Conservation (phyloP, 2,113 vertebrate genomes). For the Gallinago jamesoni region DNA sequence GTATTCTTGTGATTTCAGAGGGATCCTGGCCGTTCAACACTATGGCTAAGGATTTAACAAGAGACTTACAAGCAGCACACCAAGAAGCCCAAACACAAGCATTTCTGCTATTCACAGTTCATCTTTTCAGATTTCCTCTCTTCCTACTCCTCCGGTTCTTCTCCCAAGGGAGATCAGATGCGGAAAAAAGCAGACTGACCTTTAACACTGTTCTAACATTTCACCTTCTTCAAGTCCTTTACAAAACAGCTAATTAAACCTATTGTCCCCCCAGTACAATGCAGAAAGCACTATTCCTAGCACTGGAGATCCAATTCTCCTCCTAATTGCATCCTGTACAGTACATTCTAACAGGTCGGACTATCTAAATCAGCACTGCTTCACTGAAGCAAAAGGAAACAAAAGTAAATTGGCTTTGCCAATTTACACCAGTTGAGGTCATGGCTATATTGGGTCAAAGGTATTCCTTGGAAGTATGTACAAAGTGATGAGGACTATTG, state of each 20-base stretch:
- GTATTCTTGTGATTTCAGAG: no score
- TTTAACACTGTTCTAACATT: neutral
- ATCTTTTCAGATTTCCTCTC: neutral
- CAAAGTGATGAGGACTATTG: rapidly evolving
- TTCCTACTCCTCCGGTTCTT: neutral
- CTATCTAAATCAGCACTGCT: neutral
- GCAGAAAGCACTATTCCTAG: neutral
- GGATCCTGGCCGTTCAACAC: neutral
- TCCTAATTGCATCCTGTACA: neutral
- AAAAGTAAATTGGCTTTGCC: neutral
- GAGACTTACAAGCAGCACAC: neutral
- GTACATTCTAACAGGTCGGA: neutral
- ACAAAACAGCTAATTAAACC: neutral
- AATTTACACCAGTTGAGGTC: neutral
- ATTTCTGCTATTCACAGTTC: neutral
- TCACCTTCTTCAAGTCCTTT: neutral
- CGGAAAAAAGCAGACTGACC: neutral
- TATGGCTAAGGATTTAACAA: neutral
- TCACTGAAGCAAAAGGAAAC: neutral
- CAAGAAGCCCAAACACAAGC: neutral
- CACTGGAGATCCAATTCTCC: neutral
- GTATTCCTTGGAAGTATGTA: neutral
- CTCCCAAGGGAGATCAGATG: neutral
- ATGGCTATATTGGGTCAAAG: neutral
- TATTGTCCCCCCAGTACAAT: neutral